Conservation (phyloP, 2,113 vertebrate genomes). For the Lethenteron reissneri region DNA sequence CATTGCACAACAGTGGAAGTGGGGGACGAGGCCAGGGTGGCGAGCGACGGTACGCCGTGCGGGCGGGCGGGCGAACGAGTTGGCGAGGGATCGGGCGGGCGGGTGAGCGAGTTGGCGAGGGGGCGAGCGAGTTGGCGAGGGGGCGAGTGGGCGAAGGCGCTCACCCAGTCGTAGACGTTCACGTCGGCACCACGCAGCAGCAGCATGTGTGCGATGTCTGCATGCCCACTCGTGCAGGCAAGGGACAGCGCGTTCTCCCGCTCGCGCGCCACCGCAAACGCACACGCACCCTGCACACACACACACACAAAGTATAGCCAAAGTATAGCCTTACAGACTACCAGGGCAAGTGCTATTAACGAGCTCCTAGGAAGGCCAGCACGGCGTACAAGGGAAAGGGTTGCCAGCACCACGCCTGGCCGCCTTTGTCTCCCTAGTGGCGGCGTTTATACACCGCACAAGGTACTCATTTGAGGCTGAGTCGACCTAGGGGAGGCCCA, state of each 20-base stretch:
- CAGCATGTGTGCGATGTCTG: constrained; percentile 50
- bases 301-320: constrained; percentile 7
- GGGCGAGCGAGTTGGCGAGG: too few species aligned
- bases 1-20: too few species aligned
- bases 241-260: constrained; percentile 64
- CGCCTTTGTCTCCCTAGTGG: neutral
- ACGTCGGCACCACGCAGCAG: constrained; percentile 54
- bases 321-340: too few species aligned
- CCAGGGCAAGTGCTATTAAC: too few species aligned
- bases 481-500: too few species aligned
- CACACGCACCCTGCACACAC: constrained; percentile 46
- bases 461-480: neutral
- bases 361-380: too few species aligned
- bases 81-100: too few species aligned
- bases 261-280: constrained; percentile 47
- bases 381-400: too few species aligned
- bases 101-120: too few species aligned
- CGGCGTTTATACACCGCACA: neutral
- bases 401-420: neutral
- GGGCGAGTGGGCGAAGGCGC: constrained; percentile 8
- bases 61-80: too few species aligned
- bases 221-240: constrained; percentile 72
- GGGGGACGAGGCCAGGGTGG: too few species aligned
- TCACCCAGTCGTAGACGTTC: constrained; percentile 84
- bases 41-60: too few species aligned